These are phyloP conservation scores for Tribolium madens DNA, from an alignment of 1,140 invertebrate species.

Conservation along the genomic window DNA sequence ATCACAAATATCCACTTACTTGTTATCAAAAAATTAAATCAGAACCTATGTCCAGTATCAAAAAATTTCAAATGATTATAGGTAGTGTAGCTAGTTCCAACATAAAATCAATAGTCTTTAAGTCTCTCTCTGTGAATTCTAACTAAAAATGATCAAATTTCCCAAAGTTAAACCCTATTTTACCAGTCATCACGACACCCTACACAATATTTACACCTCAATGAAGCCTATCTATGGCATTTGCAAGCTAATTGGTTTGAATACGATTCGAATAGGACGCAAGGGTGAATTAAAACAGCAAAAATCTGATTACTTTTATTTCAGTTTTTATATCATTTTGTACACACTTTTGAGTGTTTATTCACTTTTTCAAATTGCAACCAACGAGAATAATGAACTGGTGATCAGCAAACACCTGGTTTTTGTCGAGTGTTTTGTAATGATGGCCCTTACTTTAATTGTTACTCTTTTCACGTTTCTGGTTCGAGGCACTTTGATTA, in stretches of 20 bases:
- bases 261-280: neutral
- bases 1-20: neutral
- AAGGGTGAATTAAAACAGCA: neutral
- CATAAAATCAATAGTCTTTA: neutral
- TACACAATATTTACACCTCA: neutral
- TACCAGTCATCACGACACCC: neutral
- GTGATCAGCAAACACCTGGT: neutral
- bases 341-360: conserved; percentile 1
- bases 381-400: neutral
- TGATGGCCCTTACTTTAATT: neutral
- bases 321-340: neutral
- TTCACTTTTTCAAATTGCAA: neutral
- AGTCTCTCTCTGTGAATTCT: neutral
- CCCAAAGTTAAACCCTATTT: neutral
- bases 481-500: neutral
- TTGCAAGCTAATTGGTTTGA: neutral
- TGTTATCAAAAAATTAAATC: neutral
- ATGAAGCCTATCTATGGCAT: neutral
- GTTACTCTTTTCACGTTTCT: neutral
- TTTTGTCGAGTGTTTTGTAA: neutral
- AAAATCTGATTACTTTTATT: conserved; percentile 7
- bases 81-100: neutral
- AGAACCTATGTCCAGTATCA: neutral
- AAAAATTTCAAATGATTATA: conserved; percentile 1
- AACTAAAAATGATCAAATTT: neutral